Conservation (phyloP, 2,888 invertebrate genomes). For the Corbicula japonica region DNA sequence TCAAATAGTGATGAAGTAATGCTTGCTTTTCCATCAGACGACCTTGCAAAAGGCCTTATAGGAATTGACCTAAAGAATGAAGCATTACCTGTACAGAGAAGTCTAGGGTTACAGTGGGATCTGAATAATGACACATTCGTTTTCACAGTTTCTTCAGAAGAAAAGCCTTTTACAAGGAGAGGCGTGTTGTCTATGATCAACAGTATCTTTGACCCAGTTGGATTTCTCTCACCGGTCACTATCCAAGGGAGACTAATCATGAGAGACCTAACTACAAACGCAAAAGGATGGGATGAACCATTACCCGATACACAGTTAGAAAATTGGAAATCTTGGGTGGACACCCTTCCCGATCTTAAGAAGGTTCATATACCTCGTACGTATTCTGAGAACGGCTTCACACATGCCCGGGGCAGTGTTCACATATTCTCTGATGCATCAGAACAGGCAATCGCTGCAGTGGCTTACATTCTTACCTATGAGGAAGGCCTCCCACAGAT, state of each 20-base stretch:
- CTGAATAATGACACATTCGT: constrained; percentile 25
- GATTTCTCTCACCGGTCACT: constrained; percentile 35
- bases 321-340: constrained; percentile 36
- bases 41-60: constrained; percentile 17
- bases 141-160: neutral
- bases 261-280: constrained; percentile 12
- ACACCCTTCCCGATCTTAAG: constrained; percentile 13
- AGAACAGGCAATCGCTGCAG: constrained; percentile 39
- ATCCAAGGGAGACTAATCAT: constrained; percentile 36
- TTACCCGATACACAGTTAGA: constrained; percentile 3
- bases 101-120: constrained; percentile 43
- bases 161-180: constrained; percentile 22
- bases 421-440: constrained; percentile 53
- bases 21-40: constrained; percentile 22
- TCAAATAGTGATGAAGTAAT: constrained; percentile 43
- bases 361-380: constrained; percentile 29
- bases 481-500: constrained; percentile 6
- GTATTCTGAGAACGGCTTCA: too few relatives aligned
- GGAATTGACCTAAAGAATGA: constrained; percentile 25
- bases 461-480: constrained; percentile 25
- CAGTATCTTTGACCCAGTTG: constrained; percentile 53
- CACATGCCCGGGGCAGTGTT: neutral
- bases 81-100: constrained; percentile 25
- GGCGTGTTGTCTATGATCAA: constrained; percentile 37
- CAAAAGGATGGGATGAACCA: constrained; percentile 44